Base-by-base conservation (phyloP, 1,140 invertebrate genomes). In the Drosophila gunungcola region DNA sequence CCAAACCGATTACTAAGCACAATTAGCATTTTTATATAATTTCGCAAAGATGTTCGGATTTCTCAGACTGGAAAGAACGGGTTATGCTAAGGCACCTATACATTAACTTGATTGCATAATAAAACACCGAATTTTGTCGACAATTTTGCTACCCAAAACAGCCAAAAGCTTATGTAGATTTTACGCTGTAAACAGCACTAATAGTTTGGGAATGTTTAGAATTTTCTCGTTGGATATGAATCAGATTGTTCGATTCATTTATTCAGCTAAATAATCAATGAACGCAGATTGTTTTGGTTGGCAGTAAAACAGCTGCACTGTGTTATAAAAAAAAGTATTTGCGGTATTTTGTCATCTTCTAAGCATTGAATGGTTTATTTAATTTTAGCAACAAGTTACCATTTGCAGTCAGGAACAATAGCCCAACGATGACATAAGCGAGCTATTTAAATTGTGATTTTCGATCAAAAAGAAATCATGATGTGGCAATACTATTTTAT, bases 1-100 rank as follows among this genome's bases (percentile, higher is more conserved):
- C 13, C 61, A 51, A 67, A 43, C 27, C 73, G 73, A 83, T 70
- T 68, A 79, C 67, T 57, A 43, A 79, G 38, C 48, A 39, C 34
- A 63, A 88, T 86, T 86, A 78, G 60, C 78, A 86, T 88, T 83
- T 88, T 78, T 78, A 62, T 69, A 72, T 82, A 88, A 88, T 82
- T 86, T 86, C 55, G 58, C 57, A 64, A 64, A 38, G 52, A 27
- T 54, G 52, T 46, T 75, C 12, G 53, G 3, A 27, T 45, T 36
- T 54, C 11, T 7, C 13, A 5, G 29, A 25, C 16, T 41, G 36
- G 13, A 48, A 29, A 36, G 12, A 74, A 76, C 73, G 36, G 32
- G 73, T 76, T 76, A 52, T 76, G 42, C 29, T 34, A 34, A 58
- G 21, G 10, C 12, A 11, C 1, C 43, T 21, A 36, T 52, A 52